These are phyloP conservation scores for Bombus breviceps DNA, from an alignment of 1,140 invertebrate genomes.

Conservation along the genomic window DNA sequence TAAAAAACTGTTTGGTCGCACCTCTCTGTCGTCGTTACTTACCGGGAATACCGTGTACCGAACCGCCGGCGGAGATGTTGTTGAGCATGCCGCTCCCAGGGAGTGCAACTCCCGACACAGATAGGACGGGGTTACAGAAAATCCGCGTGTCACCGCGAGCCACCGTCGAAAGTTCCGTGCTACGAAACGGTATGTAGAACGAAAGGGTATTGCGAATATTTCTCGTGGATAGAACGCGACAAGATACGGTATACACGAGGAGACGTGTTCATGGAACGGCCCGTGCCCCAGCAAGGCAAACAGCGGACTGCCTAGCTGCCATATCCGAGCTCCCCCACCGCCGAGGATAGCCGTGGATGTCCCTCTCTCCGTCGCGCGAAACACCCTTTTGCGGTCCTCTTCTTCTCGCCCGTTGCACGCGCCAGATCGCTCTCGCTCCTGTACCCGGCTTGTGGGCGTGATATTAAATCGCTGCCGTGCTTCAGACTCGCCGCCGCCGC, in stretches of 20 bases:
- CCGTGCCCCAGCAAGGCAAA: constrained; percentile 81
- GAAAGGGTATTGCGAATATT: constrained; percentile 8
- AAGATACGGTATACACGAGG: constrained; percentile 15
- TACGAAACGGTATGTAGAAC: constrained; percentile 12
- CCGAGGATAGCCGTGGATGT: constrained; percentile 39
- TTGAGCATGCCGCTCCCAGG: constrained; percentile 81
- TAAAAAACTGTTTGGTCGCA: not conserved
- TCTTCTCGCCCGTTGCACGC: constrained; percentile 37
- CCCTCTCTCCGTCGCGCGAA: constrained; percentile 39
- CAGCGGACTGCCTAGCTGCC: constrained; percentile 81
- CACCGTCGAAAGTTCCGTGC: constrained; percentile 39
- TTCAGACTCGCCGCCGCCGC: constrained; percentile 40
- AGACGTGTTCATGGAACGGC: constrained; percentile 64
- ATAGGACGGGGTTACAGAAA: constrained; percentile 56
- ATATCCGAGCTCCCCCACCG: constrained; percentile 78
- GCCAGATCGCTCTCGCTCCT: constrained; percentile 47
- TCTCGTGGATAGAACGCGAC: constrained; percentile 31
- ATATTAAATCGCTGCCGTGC: constrained; percentile 80
- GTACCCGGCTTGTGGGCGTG: constrained; percentile 76
- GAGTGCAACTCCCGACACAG: constrained; percentile 77
- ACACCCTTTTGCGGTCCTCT: constrained; percentile 51
- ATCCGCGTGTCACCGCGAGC: constrained; percentile 62
- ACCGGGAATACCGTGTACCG: constrained; percentile 81
- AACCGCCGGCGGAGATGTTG: constrained; percentile 81
- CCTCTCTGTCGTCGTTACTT: constrained; percentile 64